Evolutionary conservation across 2,797 vertebrate species (phyloP).

Genomic region (Serranus cabrilla): DNA sequence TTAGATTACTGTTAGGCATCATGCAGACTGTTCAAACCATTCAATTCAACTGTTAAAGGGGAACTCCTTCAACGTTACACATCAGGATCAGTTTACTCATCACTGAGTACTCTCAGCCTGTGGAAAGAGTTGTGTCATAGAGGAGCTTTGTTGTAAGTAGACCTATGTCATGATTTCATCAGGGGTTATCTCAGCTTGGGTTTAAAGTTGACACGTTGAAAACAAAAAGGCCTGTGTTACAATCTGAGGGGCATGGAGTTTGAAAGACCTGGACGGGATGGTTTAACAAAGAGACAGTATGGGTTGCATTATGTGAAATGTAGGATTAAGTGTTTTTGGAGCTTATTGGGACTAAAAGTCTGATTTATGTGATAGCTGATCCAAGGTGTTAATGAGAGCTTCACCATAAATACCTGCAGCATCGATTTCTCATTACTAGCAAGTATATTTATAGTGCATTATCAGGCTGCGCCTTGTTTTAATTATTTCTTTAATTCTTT

Average conservation of each 20-base stretch:
- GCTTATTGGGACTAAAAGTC: background rate
- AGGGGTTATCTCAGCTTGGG: constrained; percentile 7
- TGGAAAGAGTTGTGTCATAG: constrained; percentile 17
- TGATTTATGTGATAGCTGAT: background rate
- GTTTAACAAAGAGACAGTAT: background rate
- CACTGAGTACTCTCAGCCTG: background rate
- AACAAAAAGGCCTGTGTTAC: constrained; percentile 9
- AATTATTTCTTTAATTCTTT: background rate
- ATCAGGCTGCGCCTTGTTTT: background rate
- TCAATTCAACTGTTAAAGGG: background rate
- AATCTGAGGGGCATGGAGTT: background rate
- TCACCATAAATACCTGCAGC: background rate
- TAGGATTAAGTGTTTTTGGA: background rate
- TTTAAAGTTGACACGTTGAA: background rate
- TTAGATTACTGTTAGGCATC: background rate
- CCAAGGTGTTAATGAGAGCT: background rate
- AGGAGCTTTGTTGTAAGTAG: background rate
- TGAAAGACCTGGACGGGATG: background rate
- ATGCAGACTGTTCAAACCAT: background rate
- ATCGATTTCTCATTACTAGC: background rate
- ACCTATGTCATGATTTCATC: constrained; percentile 8
- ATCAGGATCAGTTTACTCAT: constrained; percentile 2
- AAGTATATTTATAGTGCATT: background rate
- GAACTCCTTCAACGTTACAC: background rate
- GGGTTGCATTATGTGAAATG: background rate